Percentiles rank a stretch among this genome's conserved stretches.
phyloP scores from a whole-genome alignment of 2,888 invertebrate species.

The Brenthis hecate region DNA sequence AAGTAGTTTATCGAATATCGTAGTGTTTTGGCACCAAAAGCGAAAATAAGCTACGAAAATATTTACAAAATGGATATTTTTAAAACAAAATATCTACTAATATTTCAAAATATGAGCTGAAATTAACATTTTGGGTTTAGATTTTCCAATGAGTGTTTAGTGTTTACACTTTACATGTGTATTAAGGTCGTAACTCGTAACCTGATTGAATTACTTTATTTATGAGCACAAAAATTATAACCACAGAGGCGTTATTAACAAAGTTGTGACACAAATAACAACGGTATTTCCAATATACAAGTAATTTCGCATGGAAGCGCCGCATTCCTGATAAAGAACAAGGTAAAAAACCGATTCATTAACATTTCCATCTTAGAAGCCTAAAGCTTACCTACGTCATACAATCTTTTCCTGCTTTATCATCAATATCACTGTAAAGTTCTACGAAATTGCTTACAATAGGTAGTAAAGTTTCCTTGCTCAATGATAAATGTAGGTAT shows the following conservation, averaged over 20 bases:
- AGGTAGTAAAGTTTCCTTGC: background rate
- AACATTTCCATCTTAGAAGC: conserved; percentile 3
- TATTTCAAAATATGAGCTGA: background rate
- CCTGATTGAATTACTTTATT: too few species aligned
- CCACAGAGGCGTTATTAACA: too few species aligned
- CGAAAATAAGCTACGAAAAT: background rate
- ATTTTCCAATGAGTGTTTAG: too few species aligned
- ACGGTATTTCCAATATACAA: conserved; percentile 1
- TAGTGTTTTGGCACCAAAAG: background rate
- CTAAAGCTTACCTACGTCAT: background rate
- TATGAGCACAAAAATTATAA: too few species aligned
- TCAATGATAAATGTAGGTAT: background rate
- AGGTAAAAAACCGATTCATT: conserved; percentile 9
- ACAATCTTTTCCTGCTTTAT: conserved; percentile 13
- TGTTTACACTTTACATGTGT: too few species aligned
- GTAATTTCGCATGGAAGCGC: background rate
- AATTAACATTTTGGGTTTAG: too few species aligned
- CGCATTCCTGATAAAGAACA: conserved; percentile 1
- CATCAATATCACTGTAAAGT: conserved; percentile 4
- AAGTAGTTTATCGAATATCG: background rate
- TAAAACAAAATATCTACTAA: background rate
- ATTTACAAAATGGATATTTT: background rate
- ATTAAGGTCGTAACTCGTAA: too few species aligned
- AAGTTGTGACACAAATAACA: too few species aligned
- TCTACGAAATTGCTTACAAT: conserved; percentile 4